Conservation (phyloP, 2,113 vertebrate species). For the Barbus barbus region DNA sequence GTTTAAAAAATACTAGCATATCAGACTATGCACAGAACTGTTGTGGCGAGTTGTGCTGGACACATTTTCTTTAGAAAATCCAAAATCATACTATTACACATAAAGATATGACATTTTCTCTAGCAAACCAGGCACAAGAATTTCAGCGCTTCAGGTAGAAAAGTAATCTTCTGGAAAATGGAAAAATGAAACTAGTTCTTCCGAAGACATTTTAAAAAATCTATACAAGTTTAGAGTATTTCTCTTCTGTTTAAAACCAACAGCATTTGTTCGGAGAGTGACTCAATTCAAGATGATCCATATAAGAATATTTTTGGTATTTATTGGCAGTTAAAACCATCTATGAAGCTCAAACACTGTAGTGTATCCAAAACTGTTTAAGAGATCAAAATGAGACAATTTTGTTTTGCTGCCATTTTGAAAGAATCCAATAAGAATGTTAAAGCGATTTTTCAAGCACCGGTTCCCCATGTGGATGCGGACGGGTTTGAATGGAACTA, state of each 20-base stretch:
- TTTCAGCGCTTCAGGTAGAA: too few relatives aligned
- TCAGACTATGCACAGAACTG: too few relatives aligned
- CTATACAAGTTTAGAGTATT: background rate
- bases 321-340: background rate
- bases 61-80: too few relatives aligned
- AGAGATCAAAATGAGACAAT: background rate
- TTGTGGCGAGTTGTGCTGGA: too few relatives aligned
- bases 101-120: background rate
- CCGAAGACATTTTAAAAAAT: background rate
- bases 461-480: background rate
- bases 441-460: constrained; percentile 7
- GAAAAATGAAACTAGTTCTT: background rate
- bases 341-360: background rate
- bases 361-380: background rate
- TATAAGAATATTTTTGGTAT: background rate
- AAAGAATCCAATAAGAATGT: constrained; percentile 16
- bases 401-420: background rate
- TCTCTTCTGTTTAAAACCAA: background rate
- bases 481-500: constrained; percentile 26
- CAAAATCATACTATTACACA: background rate
- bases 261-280: background rate
- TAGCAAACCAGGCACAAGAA: background rate
- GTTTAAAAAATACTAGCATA: too few relatives aligned
- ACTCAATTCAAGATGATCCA: background rate
- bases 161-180: background rate